Conservation (phyloP, 2,888 invertebrate genomes). For the Dynastes maya region DNA sequence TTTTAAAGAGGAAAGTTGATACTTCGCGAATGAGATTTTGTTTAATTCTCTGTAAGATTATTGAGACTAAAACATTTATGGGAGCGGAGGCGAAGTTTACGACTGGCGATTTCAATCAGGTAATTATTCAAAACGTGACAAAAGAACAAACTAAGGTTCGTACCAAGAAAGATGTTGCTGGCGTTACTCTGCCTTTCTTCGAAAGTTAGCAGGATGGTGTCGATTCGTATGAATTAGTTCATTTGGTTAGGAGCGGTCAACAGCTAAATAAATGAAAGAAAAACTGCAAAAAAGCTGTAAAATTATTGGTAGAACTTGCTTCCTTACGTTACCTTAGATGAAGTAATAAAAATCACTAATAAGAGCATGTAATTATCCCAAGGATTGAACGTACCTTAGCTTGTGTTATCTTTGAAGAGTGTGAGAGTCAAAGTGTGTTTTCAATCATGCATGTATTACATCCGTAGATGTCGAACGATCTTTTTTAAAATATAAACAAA, state of each 20-base stretch:
- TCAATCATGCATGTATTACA: no score
- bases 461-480: no score
- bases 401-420: no score
- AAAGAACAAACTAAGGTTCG: constrained; percentile 98
- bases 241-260: constrained; percentile 97
- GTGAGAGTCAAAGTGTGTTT: no score
- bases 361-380: constrained; percentile 74
- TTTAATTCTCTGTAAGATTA: constrained; percentile 96
- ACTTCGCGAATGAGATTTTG: constrained; percentile 98
- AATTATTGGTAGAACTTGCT: constrained; percentile 95
- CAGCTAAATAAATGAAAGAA: constrained; percentile 97
- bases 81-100: constrained; percentile 99
- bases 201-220: constrained; percentile 95
- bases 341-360: constrained; percentile 99
- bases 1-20: constrained; percentile 99
- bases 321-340: constrained; percentile 97
- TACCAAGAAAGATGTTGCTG: constrained; percentile 98
- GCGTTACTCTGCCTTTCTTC: constrained; percentile 97
- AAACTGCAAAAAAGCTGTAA: constrained; percentile 97
- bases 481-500: no score
- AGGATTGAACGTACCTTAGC: no score
- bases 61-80: constrained; percentile 98
- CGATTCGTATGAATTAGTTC: constrained; percentile 97
- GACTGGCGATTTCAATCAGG: constrained; percentile 98
- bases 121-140: constrained; percentile 97